These are phyloP conservation scores for Dasyprocta punctata DNA, from an alignment of 2,113 vertebrate species.

Conservation along the genomic window DNA sequence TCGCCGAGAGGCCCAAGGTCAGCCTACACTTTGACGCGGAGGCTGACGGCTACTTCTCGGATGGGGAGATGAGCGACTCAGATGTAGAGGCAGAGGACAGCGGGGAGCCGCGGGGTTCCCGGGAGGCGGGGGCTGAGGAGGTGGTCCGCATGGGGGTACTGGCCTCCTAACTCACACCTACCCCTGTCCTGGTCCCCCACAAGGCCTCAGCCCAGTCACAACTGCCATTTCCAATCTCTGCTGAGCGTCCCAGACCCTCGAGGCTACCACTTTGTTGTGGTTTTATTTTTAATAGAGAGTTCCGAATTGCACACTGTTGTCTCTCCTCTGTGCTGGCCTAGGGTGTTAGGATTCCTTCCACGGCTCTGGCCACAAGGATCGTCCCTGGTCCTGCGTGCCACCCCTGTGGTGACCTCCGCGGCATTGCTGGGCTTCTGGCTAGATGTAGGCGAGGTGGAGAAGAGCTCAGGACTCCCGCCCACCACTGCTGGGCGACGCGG, in stretches of 20 bases:
- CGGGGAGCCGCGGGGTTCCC: conserved; percentile 88
- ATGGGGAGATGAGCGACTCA: conserved; percentile 94
- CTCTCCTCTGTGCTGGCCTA: conserved; percentile 86
- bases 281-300: conserved; percentile 85
- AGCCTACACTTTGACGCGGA: conserved; percentile 89
- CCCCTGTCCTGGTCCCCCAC: conserved; percentile 17
- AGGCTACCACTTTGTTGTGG: conserved; percentile 74
- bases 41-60: conserved; percentile 95
- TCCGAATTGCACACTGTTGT: conserved; percentile 86
- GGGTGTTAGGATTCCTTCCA: conserved; percentile 85
- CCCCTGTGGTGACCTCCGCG: neutral
- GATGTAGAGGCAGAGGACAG: conserved; percentile 87
- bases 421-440: conserved; percentile 60
- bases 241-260: conserved; percentile 80
- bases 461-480: conserved; percentile 79
- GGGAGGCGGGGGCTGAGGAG: conserved; percentile 93
- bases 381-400: conserved; percentile 55
- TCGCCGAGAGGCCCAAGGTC: conserved; percentile 83
- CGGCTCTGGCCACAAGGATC: conserved; percentile 69
- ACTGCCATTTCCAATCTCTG: conserved; percentile 87
- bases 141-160: conserved; percentile 95
- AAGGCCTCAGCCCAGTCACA: conserved; percentile 84
- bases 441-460: conserved; percentile 49
- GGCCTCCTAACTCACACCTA: conserved; percentile 89
- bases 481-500: conserved; percentile 80